These are phyloP conservation scores for Peromyscus eremicus DNA, from an alignment of 2,797 vertebrate species.

Conservation along the genomic window DNA sequence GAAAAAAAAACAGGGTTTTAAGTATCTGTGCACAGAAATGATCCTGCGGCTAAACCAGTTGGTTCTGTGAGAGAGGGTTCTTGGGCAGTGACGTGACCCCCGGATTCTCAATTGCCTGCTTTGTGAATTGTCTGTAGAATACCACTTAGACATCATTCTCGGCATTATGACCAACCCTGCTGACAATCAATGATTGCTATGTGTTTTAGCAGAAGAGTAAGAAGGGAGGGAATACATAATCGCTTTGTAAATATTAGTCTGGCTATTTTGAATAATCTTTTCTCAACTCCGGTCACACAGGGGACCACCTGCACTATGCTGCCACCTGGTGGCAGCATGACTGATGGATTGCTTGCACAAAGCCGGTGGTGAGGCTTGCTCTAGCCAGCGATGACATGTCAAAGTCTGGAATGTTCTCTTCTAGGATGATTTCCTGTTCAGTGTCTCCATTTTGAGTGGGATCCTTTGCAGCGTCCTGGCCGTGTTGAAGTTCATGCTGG, in stretches of 20 bases:
- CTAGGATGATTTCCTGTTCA: conserved; percentile 97
- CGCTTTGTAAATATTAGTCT: neutral
- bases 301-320: neutral
- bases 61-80: neutral
- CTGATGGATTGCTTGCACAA: neutral
- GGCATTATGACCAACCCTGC: neutral
- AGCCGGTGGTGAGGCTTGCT: neutral
- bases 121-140: conserved; percentile 25
- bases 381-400: neutral
- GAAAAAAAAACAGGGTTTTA: neutral
- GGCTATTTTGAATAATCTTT: neutral
- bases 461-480: conserved; percentile 95
- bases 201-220: neutral
- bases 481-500: conserved; percentile 97
- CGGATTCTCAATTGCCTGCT: neutral
- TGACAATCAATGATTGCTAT: neutral
- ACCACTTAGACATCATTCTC: neutral
- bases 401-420: conserved; percentile 77
- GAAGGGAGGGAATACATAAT: conserved; percentile 12
- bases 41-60: neutral
- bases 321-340: conserved; percentile 5
- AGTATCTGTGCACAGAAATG: neutral
- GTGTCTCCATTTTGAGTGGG: conserved; percentile 97
- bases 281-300: neutral
- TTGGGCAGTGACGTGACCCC: neutral